Base-by-base conservation (phyloP, 2,888 invertebrate species). In the Oscheius sp. region DNA sequence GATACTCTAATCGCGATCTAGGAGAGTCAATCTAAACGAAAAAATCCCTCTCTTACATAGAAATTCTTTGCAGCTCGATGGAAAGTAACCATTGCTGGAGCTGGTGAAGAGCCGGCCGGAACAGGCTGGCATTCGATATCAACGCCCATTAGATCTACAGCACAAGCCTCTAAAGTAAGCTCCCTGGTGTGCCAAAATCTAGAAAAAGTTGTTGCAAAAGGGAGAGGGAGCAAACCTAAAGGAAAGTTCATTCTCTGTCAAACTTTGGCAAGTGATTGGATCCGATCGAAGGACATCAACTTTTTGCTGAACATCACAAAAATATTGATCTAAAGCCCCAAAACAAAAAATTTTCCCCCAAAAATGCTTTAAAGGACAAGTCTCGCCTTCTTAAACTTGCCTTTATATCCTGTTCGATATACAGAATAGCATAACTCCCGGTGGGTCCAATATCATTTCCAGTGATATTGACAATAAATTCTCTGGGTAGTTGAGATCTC, bases 251-350 rank as follows among this genome's bases (percentile, higher is more conserved):
- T 83, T 81, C 6, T 78, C 82, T 3, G 80, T 75, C 5, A 72
- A 63, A 61, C 81, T 78, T 53, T 83, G 82, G 53, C 85, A 85
- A 17, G 67, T 72, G 37, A 85, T 82, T n/a, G 85, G 82, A 66
- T 85, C 85, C 27, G 85, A 84, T 66, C 81, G 69, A 8, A 85
- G 71, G 57, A 79, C 73, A 69, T 80, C 82, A 45, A 78, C 55
- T 8, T 74, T 69, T 17, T 33, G 42, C 20, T 45, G 50, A 52
- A 61, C n/a, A n/a, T n/a, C n/a, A n/a, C n/a, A n/a, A n/a, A n/a
- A n/a, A n/a, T n/a, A 31, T 15, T n/a, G 4, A 57, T 25, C 10
- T n/a, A n/a, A n/a, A n/a, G n/a, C n/a, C n/a, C n/a, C n/a, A n/a
- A 48, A 27, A 27, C 20, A 10, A 20, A 10, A 25, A 4, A 37